phyloP scores from a whole-genome alignment of 1,140 invertebrate species.

The Rhagoletis pomonella region DNA sequence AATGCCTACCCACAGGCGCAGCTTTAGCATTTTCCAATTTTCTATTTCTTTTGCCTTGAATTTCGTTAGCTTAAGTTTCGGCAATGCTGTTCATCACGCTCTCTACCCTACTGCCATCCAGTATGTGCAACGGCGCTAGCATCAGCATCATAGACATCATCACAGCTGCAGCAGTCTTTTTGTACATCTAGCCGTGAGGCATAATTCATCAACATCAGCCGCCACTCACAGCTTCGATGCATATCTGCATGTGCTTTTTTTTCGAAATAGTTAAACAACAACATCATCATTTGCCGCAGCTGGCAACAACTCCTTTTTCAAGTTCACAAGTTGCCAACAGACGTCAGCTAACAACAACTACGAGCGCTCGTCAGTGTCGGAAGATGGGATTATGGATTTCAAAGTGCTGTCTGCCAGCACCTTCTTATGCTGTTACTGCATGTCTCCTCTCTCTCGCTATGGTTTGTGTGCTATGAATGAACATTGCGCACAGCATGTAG shows the following conservation, averaged over 20 bases:
- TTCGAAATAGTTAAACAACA: neutral
- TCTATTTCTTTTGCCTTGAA: conserved; percentile 3
- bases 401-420: conserved; percentile 18
- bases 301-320: conserved; percentile 31
- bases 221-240: conserved; percentile 40
- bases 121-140: neutral
- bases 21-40: conserved; percentile 1
- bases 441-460: neutral
- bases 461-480: neutral
- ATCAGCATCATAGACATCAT: neutral
- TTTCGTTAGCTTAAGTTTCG: conserved; percentile 45
- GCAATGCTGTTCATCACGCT: neutral
- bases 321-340: conserved; percentile 49
- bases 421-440: neutral
- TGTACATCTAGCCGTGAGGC: conserved; percentile 41
- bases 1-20: neutral
- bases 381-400: conserved; percentile 43
- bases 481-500: conserved; percentile 39
- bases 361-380: conserved; percentile 7
- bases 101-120: neutral
- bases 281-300: neutral
- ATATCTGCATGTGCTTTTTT: neutral
- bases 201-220: conserved; percentile 51
- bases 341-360: conserved; percentile 8
- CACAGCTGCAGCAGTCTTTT: neutral